These are phyloP conservation scores for Oxyura jamaicensis DNA, from an alignment of 2,113 vertebrate species.

Conservation along the genomic window DNA sequence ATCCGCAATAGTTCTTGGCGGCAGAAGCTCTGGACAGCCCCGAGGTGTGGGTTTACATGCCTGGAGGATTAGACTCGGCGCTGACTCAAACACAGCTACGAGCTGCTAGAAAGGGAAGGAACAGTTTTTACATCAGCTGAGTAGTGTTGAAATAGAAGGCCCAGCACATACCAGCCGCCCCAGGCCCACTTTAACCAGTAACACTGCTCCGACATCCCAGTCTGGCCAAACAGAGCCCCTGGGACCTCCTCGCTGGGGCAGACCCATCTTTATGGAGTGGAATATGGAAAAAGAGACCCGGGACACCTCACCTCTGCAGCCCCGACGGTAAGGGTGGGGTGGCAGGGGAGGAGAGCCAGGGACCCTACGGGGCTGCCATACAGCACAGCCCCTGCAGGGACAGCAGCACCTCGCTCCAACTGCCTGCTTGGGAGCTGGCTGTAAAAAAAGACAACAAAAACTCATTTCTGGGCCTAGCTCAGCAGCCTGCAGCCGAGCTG, in stretches of 20 bases:
- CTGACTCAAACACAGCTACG: constrained; percentile 19
- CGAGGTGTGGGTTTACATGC: constrained; percentile 19
- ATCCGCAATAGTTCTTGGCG: background rate
- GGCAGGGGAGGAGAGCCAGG: background rate
- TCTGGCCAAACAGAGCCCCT: background rate
- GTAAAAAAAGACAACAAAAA: no score
- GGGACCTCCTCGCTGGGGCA: background rate
- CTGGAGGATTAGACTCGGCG: background rate
- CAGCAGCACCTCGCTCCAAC: background rate
- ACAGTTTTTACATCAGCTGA: background rate
- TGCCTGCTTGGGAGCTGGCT: background rate
- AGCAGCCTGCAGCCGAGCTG: background rate
- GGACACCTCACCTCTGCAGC: background rate
- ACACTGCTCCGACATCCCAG: background rate
- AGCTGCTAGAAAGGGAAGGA: background rate
- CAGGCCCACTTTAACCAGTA: background rate
- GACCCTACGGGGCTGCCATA: rapidly evolving
- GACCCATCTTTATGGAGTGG: background rate
- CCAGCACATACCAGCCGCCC: background rate
- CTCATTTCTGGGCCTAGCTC: background rate
- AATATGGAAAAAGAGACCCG: background rate
- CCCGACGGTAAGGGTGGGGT: background rate
- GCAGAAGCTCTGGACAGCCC: background rate
- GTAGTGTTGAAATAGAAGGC: background rate
- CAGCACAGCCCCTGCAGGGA: background rate